Base-by-base conservation (phyloP, 2,797 vertebrate genomes). In the Platalea minor region DNA sequence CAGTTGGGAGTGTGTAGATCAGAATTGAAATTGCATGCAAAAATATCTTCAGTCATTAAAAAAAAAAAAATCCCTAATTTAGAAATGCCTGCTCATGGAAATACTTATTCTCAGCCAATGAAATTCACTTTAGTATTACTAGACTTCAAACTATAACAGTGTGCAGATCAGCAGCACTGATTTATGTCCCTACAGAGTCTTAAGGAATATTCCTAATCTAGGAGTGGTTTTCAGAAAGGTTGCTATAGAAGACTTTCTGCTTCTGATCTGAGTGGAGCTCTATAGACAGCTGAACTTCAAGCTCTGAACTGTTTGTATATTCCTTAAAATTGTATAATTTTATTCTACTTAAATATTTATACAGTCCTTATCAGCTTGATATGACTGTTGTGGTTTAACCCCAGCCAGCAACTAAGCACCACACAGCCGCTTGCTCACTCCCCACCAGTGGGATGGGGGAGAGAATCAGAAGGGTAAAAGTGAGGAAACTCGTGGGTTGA, bases 61-160 rank as follows among this genome's bases (percentile, higher is more conserved):
- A 64, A 23, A 67, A 7, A 68, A 91, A 86, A 20, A 5, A 1
- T 82, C 51, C 78, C 77, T 91, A 70, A 93, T 92, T 93, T 91
- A 91, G 91, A 95, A 95, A 51, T 72, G 72, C 57, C 67, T 92
- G 54, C 72, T 95, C 61, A 78, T 92, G 84, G 68, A 96, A 91
- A 81, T 89, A 83, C 43, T 92, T 93, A 16, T 77, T 95, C 72
- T 94, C 37, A 93, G 75, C 64, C 50, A 69, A 9, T 81, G 65
- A 84, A 80, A 69, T 80, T 77, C 50, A 80, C 12, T 65, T 91
- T 60, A 51, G 15, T 67, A 41, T 74, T 80, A 37, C 43, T 74
- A 74, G 80, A 31, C 45, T 91, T 94, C 6, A 5, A 85, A 59
- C 45, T 75, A 4, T n/a, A 64, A 39, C 48, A 88, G 33, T 33